phyloP scores from a whole-genome alignment of 64 coral and sea anemone genomes.

The Cladopsammia gracilis region DNA sequence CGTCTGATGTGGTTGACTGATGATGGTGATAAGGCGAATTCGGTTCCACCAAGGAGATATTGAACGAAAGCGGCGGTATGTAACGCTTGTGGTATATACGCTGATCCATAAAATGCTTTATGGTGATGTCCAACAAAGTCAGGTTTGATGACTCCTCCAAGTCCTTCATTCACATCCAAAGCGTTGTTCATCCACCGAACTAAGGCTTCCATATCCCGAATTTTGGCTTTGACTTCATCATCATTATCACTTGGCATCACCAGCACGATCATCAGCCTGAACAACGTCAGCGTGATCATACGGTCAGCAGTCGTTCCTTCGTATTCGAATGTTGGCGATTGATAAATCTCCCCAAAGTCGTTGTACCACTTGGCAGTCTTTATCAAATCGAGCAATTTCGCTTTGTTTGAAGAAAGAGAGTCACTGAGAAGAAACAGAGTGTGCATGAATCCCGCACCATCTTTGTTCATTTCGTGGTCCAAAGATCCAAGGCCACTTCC shows the following conservation, averaged over 20 bases:
- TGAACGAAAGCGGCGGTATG: slow-evolving; percentile 63
- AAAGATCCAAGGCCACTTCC: slow-evolving; percentile 79
- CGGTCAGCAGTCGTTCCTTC: slow-evolving; percentile 83
- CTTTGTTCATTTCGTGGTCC: slow-evolving; percentile 60
- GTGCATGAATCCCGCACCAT: slow-evolving; percentile 68
- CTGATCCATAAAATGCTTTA: slow-evolving; percentile 60
- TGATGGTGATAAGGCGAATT: slow-evolving; percentile 22
- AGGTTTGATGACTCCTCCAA: slow-evolving; percentile 84
- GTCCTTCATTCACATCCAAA: slow-evolving; percentile 58
- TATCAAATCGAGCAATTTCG: slow-evolving; percentile 32
- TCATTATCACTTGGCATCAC: slow-evolving; percentile 34
- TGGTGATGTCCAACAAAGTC: slow-evolving; percentile 83
- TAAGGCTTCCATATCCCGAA: slow-evolving; percentile 63
- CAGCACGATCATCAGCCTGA: slow-evolving; percentile 57
- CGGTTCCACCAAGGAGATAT: slow-evolving; percentile 66
- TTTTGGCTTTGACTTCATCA: slow-evolving; percentile 53
- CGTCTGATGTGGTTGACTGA: slow-evolving; percentile 42
- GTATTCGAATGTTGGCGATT: slow-evolving; percentile 40
- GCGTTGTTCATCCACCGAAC: slow-evolving; percentile 72
- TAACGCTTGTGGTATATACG: slow-evolving; percentile 68
- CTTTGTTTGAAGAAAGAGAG: not conserved
- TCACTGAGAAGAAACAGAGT: slow-evolving; percentile 71
- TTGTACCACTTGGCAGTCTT: slow-evolving; percentile 75
- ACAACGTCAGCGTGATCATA: slow-evolving; percentile 65
- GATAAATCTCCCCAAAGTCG: slow-evolving; percentile 87